A percentile compares a stretch with the other conserved stretches of the same genome.
Conservation (phyloP, 2,113 vertebrate genomes). For the Indri indri region DNA sequence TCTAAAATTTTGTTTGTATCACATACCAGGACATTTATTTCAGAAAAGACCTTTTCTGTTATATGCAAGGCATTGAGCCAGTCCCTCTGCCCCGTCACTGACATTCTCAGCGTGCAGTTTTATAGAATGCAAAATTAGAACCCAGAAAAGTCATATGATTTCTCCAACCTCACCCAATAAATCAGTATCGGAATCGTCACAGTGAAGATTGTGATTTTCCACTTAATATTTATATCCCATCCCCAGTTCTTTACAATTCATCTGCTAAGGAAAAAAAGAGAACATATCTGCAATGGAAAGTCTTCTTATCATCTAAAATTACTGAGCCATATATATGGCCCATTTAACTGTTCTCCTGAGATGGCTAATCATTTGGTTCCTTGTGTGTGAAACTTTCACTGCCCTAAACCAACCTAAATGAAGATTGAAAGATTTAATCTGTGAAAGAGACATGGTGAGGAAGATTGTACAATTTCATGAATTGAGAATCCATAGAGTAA, state of each 20-base stretch:
- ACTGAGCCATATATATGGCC: neutral
- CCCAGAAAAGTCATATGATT: neutral
- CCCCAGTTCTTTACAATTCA: accelerated
- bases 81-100: accelerated
- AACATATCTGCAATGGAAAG: neutral
- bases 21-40: neutral
- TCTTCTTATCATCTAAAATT: neutral
- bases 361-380: neutral
- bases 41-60: neutral
- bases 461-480: neutral
- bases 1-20: neutral
- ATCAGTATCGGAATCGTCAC: neutral
- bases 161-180: neutral
- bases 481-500: neutral
- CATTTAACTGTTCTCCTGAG: neutral
- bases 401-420: neutral
- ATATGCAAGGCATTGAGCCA: neutral
- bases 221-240: neutral
- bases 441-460: neutral
- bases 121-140: neutral
- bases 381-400: neutral
- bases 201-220: neutral
- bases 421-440: neutral
- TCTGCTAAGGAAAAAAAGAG: neutral
- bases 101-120: neutral